Base-by-base conservation (phyloP, 2,888 invertebrate genomes). In the Incurvaria masculella region DNA sequence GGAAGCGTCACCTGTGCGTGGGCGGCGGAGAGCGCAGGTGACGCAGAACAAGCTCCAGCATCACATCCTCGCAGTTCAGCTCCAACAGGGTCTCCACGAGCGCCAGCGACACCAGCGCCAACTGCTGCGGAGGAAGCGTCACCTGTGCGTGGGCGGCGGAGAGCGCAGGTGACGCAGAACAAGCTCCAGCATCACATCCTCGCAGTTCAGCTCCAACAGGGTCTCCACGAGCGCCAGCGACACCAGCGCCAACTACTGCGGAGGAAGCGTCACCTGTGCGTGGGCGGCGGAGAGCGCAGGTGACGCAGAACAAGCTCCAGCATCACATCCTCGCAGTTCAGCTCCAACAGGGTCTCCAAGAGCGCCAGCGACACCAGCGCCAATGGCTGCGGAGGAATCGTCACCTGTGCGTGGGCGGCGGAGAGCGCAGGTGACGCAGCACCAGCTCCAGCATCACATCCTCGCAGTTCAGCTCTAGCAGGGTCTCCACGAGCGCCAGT, bases 321-420 rank as follows among this genome's bases (percentile, higher is more conserved):
- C 91, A 98, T 93, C 42, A 97, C 86, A 68, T 98, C 98, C 70
- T 98, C 98, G 72, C 95, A 97, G 69, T 96, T 92, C 52, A 97
- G 76, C 59, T 92, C 89, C 46, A 97, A 82, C 51, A 98, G 78
- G 0, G 95, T 94, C 65, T 94, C 91, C 69, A 98, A 92, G 11
- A 98, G 72, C 0, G 94, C 88, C 58, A 98, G 74, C 0, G 97
- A 91, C 10, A 96, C 94, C 59, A 96, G 82, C 53, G 94, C 92
- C 17, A 91, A n/a, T n/a, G n/a, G 69, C 85, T 88, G 76, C 55
- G n/a, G n/a, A n/a, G n/a, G n/a, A n/a, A n/a, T n/a, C n/a, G n/a
- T n/a, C n/a, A n/a, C n/a, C n/a, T n/a, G n/a, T n/a, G n/a, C n/a
- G n/a, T n/a, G n/a, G n/a, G n/a, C n/a, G n/a, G n/a, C n/a, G n/a